These are phyloP conservation scores for Phalacrocorax carbo DNA, from an alignment of 2,113 vertebrate genomes.

Conservation along the genomic window DNA sequence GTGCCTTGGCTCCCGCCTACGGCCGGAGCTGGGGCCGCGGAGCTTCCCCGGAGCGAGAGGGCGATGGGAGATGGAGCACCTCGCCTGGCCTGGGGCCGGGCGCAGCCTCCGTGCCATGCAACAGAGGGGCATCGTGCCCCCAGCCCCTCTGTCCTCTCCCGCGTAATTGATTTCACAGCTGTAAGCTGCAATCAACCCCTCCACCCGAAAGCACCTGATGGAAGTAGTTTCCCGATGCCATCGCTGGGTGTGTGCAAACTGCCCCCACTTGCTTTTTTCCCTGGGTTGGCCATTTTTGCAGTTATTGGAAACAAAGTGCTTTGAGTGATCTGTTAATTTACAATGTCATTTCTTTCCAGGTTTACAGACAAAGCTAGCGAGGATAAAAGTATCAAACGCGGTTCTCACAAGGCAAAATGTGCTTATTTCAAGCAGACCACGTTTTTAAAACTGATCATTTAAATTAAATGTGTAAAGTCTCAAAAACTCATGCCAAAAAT, in stretches of 20 bases:
- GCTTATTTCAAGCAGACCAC: background rate
- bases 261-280: background rate
- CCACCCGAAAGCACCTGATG: accelerated
- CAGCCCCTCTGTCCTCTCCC: accelerated
- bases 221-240: accelerated
- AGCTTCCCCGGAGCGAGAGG: accelerated
- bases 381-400: background rate
- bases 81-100: too few species aligned
- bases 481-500: background rate
- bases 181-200: background rate
- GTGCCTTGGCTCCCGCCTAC: accelerated
- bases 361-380: background rate
- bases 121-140: accelerated
- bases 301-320: background rate
- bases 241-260: background rate
- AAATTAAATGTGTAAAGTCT: background rate
- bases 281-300: accelerated
- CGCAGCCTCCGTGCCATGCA: background rate
- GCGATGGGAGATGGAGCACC: accelerated
- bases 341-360: background rate
- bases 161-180: accelerated
- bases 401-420: background rate
- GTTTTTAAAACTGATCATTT: background rate
- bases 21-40: background rate
- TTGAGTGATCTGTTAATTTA: background rate